Conservation (phyloP, 2,113 vertebrate genomes). For the Lota lota region DNA sequence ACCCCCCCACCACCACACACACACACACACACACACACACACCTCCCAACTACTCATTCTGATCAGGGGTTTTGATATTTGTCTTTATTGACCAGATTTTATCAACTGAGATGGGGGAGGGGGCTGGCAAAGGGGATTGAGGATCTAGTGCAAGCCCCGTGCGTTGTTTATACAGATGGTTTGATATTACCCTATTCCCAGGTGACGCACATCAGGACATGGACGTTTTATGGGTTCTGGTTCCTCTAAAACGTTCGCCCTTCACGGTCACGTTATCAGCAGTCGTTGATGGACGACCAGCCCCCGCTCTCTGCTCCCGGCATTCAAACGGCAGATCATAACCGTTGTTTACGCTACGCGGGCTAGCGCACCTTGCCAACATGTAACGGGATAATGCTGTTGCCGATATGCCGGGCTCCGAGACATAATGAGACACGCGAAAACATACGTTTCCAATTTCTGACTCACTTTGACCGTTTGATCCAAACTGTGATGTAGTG, state of each 20-base stretch:
- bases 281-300: constrained; percentile 13
- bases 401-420: constrained; percentile 38
- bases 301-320: neutral
- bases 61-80: constrained; percentile 42
- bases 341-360: constrained; percentile 42
- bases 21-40: neutral
- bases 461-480: constrained; percentile 27
- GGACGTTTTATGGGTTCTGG: constrained; percentile 10
- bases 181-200: constrained; percentile 24
- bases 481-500: constrained; percentile 34
- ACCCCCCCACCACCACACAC: constrained; percentile 3
- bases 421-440: constrained; percentile 36
- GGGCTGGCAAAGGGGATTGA: neutral
- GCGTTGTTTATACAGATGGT: constrained; percentile 38
- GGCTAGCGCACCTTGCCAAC: constrained; percentile 42
- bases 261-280: neutral
- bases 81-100: constrained; percentile 47
- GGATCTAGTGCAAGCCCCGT: neutral
- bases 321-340: constrained; percentile 46
- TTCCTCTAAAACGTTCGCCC: constrained; percentile 4
- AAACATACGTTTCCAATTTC: constrained; percentile 57
- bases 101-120: constrained; percentile 26
- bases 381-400: constrained; percentile 38
- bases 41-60: constrained; percentile 29
- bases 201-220: constrained; percentile 25